Evolutionary conservation across 2,113 vertebrate genomes (phyloP), one percentile per base, ranked within the genome.

Genomic region (Datnioides undecimradiatus): DNA sequence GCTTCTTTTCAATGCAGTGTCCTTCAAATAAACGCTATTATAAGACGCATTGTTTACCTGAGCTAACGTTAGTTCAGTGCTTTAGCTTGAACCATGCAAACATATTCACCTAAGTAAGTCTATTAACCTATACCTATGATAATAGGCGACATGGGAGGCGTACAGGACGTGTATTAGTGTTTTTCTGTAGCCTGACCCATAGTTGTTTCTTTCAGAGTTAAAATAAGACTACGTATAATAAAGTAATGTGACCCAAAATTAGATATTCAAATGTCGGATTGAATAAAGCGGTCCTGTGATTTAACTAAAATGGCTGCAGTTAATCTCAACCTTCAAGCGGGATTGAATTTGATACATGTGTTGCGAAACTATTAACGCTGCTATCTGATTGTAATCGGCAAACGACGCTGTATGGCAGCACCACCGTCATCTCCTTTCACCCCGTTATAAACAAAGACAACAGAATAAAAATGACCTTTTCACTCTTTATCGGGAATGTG

Each of bases 261-360:
- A 40, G 4, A 11, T 19, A 45, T 14, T 6, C 33, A 52, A 14
- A 19, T 1, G 6, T 52, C 1, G 8, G 2, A n/a, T 34, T 55
- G 16, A 76, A 10, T 51, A 57, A 12, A 64, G 10, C 11, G 6
- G 19, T 23, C 10, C 13, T 63, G 1, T 45, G 29, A 3, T 54
- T 40, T 13, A 38, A 27, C 10, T 27, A 46, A 75, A 79, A 79
- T 82, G 51, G 76, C 65, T 74, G 78, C 78, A 52, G 13, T 57
- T 49, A 57, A 29, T 49, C 12, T 45, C n/a, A 75, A 79, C 70
- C 62, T 65, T 73, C 45, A 67, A 10, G 40, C 31, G 64, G 8
- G 59, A 8, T 46, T 38, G 40, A 6, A 25, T 52, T 66, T 65
- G 8, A 34, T 36, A 10, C 34, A 25, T 38, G 4, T 16, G 11